Conservation (phyloP, 2,888 invertebrate genomes). For the Gastrophysa polygoni region DNA sequence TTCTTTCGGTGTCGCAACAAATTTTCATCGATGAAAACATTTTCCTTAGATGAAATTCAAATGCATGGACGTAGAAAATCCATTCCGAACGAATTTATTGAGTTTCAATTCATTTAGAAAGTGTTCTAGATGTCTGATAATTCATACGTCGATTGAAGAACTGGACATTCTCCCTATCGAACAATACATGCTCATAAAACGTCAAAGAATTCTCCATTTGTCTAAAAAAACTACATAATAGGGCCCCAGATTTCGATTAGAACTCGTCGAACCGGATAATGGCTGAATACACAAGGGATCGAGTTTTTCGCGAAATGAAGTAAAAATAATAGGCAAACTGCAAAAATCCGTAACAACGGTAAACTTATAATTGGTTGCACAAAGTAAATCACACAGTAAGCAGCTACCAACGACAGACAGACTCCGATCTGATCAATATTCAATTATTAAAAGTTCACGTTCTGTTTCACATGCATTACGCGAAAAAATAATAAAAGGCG, state of each 20-base stretch:
- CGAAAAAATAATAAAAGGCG: constrained; percentile 19
- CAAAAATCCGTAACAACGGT: constrained; percentile 41
- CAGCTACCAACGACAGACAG: constrained; percentile 37
- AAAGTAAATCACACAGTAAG: constrained; percentile 51
- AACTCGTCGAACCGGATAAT: constrained; percentile 50
- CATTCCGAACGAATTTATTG: too few species aligned
- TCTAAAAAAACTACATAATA: background rate
- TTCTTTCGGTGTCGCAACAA: too few species aligned
- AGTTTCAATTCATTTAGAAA: too few species aligned
- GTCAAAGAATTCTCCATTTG: background rate
- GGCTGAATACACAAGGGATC: constrained; percentile 31
- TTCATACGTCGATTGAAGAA: too few species aligned
- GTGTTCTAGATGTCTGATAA: too few species aligned
- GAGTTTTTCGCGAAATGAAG: constrained; percentile 33
- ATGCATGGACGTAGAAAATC: too few species aligned
- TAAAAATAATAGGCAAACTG: constrained; percentile 37
- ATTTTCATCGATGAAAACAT: too few species aligned
- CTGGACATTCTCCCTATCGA: too few species aligned
- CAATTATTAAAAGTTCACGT: constrained; percentile 48
- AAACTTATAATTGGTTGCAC: constrained; percentile 52
- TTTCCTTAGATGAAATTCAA: too few species aligned
- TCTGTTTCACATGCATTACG: constrained; percentile 41
- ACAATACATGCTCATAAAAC: background rate
- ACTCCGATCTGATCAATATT: constrained; percentile 43
- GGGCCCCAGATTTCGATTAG: background rate